Evolutionary conservation across 1,140 invertebrate genomes (phyloP), one percentile per base, ranked within the genome.

Genomic region (Drosophila santomea): DNA sequence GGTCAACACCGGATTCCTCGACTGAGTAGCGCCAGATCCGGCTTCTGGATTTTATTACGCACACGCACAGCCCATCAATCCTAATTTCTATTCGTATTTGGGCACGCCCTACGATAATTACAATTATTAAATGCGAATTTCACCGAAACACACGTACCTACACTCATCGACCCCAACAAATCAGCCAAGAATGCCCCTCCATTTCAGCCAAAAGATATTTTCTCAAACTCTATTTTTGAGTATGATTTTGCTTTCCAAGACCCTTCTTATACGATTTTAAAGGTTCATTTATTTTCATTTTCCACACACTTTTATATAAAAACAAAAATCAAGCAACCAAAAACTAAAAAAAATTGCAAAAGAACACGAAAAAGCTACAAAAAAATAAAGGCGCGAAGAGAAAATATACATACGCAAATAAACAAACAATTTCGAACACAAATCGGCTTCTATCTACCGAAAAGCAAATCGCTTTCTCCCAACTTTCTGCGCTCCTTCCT

Each of bases 1-100:
- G 72, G 97, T 98, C 45, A 98, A 98, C 93, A 99, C 98, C 66
- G 98, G 98, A 71, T 99, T 99, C 94, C 95, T 99, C 88, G 97
- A 98, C 94, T 98, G 96, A 97, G 94, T 94, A 94, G 94, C 94
- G 91, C 94, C 94, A 93, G 94, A 95, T 93, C 94, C 94, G 91
- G 94, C 94, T 94, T 94, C 94, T 93, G 93, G 94, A 91, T 94
- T 94, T 93, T 94, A 94, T 92, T 93, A 94, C 85, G 93, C 94
- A 92, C 93, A 94, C 80, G 93, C 94, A 91, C 93, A 94, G 88
- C 94, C 94, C 91, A 93, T 95, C 62, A 94, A 94, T 91, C 93
- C 94, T 76, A 93, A 93, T 85, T 95, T 95, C 91, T 95, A 95
- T 89, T 94, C 94, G 77, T 95, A 95, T 90, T 92, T 95, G 57